A percentile compares a stretch with the other conserved stretches of the same genome.
These are phyloP conservation scores for Smittia sp. DNA, from an alignment of 2,888 invertebrate species.

Conservation along the genomic window DNA sequence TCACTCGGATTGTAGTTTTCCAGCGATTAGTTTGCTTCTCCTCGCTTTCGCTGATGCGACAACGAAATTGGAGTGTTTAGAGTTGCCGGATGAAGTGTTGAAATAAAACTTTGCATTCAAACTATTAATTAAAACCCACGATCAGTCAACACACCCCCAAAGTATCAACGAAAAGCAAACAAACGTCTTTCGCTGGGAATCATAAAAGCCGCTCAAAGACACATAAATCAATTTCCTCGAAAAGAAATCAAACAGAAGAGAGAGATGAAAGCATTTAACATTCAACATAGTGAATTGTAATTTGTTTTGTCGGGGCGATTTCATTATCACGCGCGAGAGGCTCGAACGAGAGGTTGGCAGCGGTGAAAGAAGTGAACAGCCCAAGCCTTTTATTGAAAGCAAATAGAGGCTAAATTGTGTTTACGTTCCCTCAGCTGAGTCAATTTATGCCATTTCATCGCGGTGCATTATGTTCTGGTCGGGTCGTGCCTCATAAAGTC, in stretches of 20 bases:
- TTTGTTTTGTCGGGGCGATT: background rate
- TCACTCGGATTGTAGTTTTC: background rate
- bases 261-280: background rate
- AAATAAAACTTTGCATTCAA: too few relatives aligned
- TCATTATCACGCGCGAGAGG: background rate
- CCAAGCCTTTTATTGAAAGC: slow-evolving; percentile 2
- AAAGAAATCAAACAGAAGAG: background rate
- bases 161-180: background rate
- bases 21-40: background rate
- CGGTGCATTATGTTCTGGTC: background rate
- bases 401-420: background rate
- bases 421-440: background rate
- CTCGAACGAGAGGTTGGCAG: background rate
- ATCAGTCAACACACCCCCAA: background rate
- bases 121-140: background rate
- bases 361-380: background rate
- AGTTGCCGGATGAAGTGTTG: background rate
- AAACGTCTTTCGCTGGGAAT: background rate
- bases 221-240: background rate
- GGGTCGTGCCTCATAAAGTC: slow-evolving; percentile 28
- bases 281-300: background rate
- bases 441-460: background rate
- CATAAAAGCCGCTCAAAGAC: background rate
- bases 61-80: background rate
- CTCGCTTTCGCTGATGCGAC: background rate